A percentile compares a stretch with the other conserved stretches of the same genome.
These are phyloP conservation scores for Drosophila differens DNA, from an alignment of 2,888 invertebrate species.

Conservation along the genomic window DNA sequence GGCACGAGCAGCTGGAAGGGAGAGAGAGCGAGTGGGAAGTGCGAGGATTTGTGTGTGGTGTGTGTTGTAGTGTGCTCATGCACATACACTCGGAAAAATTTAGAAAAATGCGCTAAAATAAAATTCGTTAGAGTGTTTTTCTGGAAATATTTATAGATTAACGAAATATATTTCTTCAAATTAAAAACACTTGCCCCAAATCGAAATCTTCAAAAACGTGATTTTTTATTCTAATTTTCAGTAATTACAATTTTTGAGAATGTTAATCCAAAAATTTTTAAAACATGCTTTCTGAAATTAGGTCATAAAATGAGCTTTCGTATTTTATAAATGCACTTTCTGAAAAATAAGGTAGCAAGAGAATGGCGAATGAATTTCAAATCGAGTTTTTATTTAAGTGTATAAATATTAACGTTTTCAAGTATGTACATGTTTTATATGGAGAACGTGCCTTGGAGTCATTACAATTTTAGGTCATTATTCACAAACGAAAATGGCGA, in stretches of 20 bases:
- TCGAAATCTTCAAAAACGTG: background rate
- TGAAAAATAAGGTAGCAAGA: background rate
- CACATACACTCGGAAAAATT: background rate
- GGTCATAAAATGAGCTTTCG: background rate
- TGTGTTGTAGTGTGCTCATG: background rate
- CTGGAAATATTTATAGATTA: background rate
- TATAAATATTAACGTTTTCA: constrained; percentile 4
- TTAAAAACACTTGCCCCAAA: background rate
- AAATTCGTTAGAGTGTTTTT: background rate
- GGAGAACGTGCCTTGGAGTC: constrained; percentile 79
- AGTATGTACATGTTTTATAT: constrained; percentile 63
- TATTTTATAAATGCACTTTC: background rate
- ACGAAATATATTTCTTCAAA: background rate
- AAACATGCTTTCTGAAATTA: background rate
- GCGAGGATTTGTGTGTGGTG: constrained; percentile 8
- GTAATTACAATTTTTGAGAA: background rate
- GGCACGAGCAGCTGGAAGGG: background rate
- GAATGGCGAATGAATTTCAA: background rate
- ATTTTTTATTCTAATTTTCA: background rate
- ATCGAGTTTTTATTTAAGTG: background rate
- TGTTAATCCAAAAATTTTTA: background rate
- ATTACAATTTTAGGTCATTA: constrained; percentile 80
- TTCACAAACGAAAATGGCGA: constrained; percentile 70
- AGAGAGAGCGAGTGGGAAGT: background rate
- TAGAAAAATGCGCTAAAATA: background rate